Evolutionary conservation across 2,797 vertebrate species (phyloP).

Genomic region (Chaetodon trifasciatus): DNA sequence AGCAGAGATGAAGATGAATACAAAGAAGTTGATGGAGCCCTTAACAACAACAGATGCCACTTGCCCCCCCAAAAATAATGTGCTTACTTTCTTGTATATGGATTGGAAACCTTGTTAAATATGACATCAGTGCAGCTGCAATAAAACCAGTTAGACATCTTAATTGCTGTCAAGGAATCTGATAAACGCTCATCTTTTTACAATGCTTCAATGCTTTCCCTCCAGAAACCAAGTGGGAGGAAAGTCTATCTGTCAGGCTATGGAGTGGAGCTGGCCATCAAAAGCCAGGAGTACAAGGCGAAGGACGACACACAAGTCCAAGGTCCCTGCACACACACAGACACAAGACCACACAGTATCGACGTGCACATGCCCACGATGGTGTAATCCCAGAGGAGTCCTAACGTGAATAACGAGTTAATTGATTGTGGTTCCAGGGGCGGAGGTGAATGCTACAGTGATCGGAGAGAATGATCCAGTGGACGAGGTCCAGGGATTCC

Average conservation of each 20-base stretch:
- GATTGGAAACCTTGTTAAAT: slow-evolving; percentile 3
- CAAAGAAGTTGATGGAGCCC: background rate
- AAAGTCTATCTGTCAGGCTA: slow-evolving; percentile 96
- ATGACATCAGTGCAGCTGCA: background rate
- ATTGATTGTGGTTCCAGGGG: slow-evolving; percentile 84
- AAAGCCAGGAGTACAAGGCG: slow-evolving; percentile 98
- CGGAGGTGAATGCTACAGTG: slow-evolving; percentile 93
- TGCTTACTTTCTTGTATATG: slow-evolving; percentile 5
- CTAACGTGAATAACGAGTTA: slow-evolving; percentile 61
- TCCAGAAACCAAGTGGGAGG: slow-evolving; percentile 88
- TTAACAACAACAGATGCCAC: slow-evolving; percentile 11
- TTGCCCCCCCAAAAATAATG: background rate
- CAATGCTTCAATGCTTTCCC: slow-evolving; percentile 1
- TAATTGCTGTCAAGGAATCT: background rate
- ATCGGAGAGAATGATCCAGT: slow-evolving; percentile 94
- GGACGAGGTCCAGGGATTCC: slow-evolving; percentile 98
- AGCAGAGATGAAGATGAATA: slow-evolving; percentile 22
- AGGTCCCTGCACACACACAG: slow-evolving; percentile 81
- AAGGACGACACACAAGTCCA: slow-evolving; percentile 99
- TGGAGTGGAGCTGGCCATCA: slow-evolving; percentile 97
- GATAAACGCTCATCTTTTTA: slow-evolving; percentile 3
- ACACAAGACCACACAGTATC: background rate
- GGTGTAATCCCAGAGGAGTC: slow-evolving; percentile 46
- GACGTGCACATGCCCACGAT: slow-evolving; percentile 20
- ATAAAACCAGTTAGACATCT: background rate